Evolutionary conservation across 2,797 vertebrate species (phyloP), one percentile per base, ranked within the genome.

Genomic region (Adelosebastes latens): DNA sequence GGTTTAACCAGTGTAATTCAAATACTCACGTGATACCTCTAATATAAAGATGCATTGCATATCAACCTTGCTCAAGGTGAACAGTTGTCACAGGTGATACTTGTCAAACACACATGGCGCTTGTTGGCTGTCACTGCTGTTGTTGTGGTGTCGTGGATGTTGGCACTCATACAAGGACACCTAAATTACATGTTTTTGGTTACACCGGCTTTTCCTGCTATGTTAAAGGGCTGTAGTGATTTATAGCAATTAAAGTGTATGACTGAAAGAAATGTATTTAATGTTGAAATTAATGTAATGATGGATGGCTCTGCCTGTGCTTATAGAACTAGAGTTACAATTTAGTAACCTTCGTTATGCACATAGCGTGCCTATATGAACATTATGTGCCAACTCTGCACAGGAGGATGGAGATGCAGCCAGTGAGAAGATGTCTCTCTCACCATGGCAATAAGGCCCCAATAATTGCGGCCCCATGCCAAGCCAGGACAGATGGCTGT

Each of bases 401-500:
- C 64, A 27, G 80, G 72, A 71, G 68, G 49, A 60, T 42, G 56
- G 1, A 80, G 6, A 64, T 58, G 69, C 75, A 79, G 79, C 42
- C 81, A 32, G 49, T 61, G 52, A 71, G 60, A 80, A 77, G 29
- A 72, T 79, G 42, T 61, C 55, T 42, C 34, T 58, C 34, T 65
- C 66, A 46, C 71, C 60, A 29, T 69, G 71, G 68, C 8, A 73
- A 69, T 85, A 29, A 67, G 58, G 74, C 81, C 65, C 72, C 39
- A 42, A 42, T 82, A 77, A 82, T 81, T 82, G 36, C 68, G 62
- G 75, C 63, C 53, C 8, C 20, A 20, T 73, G 83, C 84, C 78
- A 84, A 80, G 42, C 29, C 71, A 67, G 72, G 71, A 71, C 88
- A 87, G 83, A 84, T 87, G 80, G 83, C 9, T 56, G 52, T 88